A percentile compares a stretch with the other conserved stretches of the same genome.
These are phyloP conservation scores for Drosophila pegasa DNA, from an alignment of 2,888 invertebrate species.

Conservation along the genomic window DNA sequence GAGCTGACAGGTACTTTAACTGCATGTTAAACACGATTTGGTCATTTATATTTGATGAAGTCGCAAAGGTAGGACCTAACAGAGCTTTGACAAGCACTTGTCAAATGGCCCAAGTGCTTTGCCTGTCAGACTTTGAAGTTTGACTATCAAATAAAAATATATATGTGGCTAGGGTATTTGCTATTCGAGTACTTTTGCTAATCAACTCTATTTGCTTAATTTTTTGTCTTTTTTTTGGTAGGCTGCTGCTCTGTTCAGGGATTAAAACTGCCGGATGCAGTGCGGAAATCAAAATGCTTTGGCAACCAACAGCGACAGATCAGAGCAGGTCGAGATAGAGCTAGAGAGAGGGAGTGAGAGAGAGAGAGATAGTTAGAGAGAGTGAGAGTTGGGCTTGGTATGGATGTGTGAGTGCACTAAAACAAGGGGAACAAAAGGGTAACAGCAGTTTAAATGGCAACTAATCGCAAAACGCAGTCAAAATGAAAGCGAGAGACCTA, in stretches of 20 bases:
- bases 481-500: not conserved
- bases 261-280: conserved; percentile 75
- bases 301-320: conserved; percentile 55
- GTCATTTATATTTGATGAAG: too few species aligned
- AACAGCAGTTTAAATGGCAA: conserved; percentile 79
- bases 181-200: not conserved
- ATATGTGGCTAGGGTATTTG: not conserved
- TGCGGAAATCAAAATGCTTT: conserved; percentile 76
- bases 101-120: not conserved
- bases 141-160: too few species aligned
- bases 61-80: too few species aligned
- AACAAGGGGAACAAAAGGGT: conserved; percentile 31
- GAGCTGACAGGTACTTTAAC: not conserved
- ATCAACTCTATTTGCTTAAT: conserved; percentile 1
- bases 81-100: not conserved
- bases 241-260: conserved; percentile 42
- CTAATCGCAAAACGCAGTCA: conserved; percentile 68
- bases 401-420: not conserved
- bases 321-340: conserved; percentile 38
- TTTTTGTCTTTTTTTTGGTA: conserved; percentile 7
- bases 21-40: not conserved
- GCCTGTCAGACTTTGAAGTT: not conserved
- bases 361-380: conserved; percentile 3
- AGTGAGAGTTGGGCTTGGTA: not conserved
- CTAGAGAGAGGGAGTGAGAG: conserved; percentile 6